phyloP scores from a whole-genome alignment of 2,113 vertebrate species.

The Lophius piscatorius region DNA sequence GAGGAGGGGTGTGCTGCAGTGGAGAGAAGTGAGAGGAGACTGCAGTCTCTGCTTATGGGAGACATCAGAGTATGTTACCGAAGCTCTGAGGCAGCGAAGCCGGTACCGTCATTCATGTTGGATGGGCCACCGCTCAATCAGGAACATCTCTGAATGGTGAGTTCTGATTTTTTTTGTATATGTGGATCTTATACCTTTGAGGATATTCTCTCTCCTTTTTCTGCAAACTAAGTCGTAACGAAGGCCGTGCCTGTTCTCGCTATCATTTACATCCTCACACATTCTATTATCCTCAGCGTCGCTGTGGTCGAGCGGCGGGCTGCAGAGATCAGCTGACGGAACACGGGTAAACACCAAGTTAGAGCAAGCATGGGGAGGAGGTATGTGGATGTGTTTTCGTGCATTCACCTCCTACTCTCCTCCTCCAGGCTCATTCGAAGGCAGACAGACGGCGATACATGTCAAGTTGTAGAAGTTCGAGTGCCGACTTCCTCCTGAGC shows the following conservation, averaged over 20 bases:
- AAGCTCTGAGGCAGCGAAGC: conserved; percentile 66
- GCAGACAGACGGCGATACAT: neutral
- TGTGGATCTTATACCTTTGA: conserved; percentile 1
- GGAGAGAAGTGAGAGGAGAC: conserved; percentile 79
- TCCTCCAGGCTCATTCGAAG: neutral
- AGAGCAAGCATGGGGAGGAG: neutral
- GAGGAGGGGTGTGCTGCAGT: conserved; percentile 76
- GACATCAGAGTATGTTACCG: conserved; percentile 72
- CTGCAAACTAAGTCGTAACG: conserved; percentile 15
- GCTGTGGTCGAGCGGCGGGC: conserved; percentile 40
- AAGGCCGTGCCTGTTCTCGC: neutral
- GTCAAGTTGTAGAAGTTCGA: conserved; percentile 40
- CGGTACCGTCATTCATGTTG: conserved; percentile 52
- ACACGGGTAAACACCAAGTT: conserved; percentile 31
- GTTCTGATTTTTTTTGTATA: conserved; percentile 37
- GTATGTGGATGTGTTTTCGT: neutral
- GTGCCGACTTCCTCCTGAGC: neutral
- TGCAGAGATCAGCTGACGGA: conserved; percentile 47
- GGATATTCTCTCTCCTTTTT: conserved; percentile 17
- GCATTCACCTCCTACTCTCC: neutral
- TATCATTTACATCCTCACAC: conserved; percentile 2
- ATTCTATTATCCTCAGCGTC: conserved; percentile 18
- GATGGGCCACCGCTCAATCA: conserved; percentile 63
- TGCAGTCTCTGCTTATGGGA: conserved; percentile 80
- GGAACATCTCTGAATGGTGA: conserved; percentile 69